Evolutionary conservation across 2,797 vertebrate genomes (phyloP), one percentile per base, ranked within the genome.

Genomic region (Eulemur mongoz): DNA sequence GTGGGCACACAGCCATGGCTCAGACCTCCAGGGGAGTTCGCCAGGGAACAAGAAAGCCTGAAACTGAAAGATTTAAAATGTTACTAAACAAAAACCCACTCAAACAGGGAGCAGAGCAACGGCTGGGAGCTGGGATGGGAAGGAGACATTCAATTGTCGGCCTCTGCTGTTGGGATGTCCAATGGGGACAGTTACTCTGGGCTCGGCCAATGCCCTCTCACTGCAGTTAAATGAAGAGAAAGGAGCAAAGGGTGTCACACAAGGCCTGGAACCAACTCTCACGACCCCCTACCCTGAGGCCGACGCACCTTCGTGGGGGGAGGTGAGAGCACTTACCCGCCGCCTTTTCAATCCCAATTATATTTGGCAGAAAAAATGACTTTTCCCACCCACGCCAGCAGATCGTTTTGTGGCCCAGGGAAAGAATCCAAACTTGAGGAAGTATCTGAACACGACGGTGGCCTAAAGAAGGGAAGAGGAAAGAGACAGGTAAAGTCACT

Each of bases 351-450:
- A 98, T 97, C 25, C 99, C 99, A 0, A 96, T 95, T 45, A 98
- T 98, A 94, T 98, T 98, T 93, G 99, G 99, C 94, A 99, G 97
- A 50, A 99, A 98, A 8, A 99, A 99, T 0, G 98, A 99, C 76
- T 98, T 98, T 25, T 99, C 99, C 98, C 98, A 2, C 96, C 98
- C 97, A 99, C 98, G 94, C 99, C 99, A 48, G 98, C 97, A 81
- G 98, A 98, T 15, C 97, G 88, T 32, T 98, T 98, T 45, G 99
- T 99, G 52, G 99, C 98, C 99, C 99, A 98, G 32, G 99, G 99
- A 97, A 99, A 99, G 97, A 99, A 99, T 72, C 99, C 99, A 96
- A 99, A 99, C 98, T 99, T 98, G 91, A 98, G 99, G 95, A 99
- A 99, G 96, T 99, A 99, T 98, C 99, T 99, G 78, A 99, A 98